Percentiles rank a stretch among this genome's conserved stretches.
Conservation (phyloP, 2,113 vertebrate genomes). For the Sturnira hondurensis region DNA sequence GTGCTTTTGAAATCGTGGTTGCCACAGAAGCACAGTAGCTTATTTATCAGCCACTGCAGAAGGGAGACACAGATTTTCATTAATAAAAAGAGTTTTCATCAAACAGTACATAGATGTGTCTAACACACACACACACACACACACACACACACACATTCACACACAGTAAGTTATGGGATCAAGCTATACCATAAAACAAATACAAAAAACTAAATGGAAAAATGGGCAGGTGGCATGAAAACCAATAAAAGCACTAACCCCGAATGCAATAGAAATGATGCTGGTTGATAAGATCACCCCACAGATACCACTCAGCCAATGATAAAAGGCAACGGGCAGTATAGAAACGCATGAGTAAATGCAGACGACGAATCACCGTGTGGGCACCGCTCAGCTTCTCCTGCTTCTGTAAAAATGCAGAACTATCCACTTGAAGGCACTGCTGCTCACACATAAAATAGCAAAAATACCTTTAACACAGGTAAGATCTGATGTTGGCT, state of each 20-base stretch:
- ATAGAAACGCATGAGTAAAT: not conserved
- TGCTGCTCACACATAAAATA: not conserved
- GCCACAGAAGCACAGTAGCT: not conserved
- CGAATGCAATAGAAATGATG: not conserved
- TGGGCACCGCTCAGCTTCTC: not conserved
- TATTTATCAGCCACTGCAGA: not conserved
- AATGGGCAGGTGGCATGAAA: not conserved
- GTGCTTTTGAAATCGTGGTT: not conserved
- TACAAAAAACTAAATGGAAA: slow-evolving; percentile 11
- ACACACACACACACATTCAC: not conserved
- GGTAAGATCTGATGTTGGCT: not conserved
- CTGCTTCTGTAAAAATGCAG: not conserved
- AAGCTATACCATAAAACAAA: slow-evolving; percentile 21
- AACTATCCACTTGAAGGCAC: not conserved
- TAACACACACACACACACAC: too few relatives aligned
- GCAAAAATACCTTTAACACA: not conserved
- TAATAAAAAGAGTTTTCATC: slow-evolving; percentile 10
- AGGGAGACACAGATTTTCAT: not conserved
- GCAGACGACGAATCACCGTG: not conserved
- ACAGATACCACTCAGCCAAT: not conserved
- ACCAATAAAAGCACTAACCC: not conserved
- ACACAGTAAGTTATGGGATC: not conserved
- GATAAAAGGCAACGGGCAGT: not conserved
- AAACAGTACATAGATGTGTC: not conserved
- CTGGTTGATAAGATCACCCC: not conserved